Percentiles rank a stretch among this genome's conserved stretches.
Evolutionary conservation across 2,797 vertebrate species (phyloP).

Genomic region (Gymnopithys bicolor): DNA sequence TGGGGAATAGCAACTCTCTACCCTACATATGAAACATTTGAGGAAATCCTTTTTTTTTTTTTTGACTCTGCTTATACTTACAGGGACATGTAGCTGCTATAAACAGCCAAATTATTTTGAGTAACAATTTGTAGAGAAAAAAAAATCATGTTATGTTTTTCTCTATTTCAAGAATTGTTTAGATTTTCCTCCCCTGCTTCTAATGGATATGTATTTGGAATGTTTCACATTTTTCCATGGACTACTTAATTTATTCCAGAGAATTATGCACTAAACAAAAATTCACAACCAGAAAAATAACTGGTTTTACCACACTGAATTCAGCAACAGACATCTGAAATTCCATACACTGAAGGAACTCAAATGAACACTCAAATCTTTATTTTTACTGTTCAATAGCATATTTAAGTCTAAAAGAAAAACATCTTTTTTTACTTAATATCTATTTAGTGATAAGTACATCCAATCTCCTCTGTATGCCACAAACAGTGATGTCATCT

Average conservation of each 20-base stretch:
- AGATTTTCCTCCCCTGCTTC: neutral
- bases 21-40: neutral
- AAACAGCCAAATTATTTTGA: neutral
- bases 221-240: neutral
- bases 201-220: neutral
- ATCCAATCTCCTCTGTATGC: neutral
- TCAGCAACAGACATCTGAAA: neutral
- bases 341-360: neutral
- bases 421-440: neutral
- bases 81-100: neutral
- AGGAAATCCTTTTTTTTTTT: neutral
- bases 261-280: neutral
- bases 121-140: neutral
- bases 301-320: neutral
- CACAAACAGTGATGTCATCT: neutral
- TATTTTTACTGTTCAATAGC: neutral
- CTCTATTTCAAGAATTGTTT: neutral
- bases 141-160: neutral
- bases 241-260: neutral
- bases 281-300: neutral
- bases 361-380: neutral
- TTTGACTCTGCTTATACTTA: neutral
- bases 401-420: neutral
- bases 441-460: neutral
- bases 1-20: neutral